phyloP scores from a whole-genome alignment of 2,888 invertebrate species.

The Lasius fuliginosus region DNA sequence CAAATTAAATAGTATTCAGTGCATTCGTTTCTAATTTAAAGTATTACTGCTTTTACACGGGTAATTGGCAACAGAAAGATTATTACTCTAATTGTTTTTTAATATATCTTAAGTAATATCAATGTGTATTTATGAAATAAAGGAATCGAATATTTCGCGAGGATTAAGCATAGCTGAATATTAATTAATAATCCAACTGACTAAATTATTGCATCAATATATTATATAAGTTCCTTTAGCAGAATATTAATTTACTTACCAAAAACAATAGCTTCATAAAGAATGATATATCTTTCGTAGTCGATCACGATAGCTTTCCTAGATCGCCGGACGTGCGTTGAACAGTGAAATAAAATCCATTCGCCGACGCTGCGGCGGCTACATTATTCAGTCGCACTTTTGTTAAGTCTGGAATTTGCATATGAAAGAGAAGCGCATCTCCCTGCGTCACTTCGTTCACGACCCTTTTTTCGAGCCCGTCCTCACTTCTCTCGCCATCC shows the following conservation, averaged over 20 bases:
- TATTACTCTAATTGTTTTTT: too few species aligned
- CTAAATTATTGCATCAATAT: neutral
- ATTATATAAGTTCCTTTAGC: too few species aligned
- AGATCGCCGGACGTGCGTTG: conserved; percentile 51
- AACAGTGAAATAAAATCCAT: conserved; percentile 72
- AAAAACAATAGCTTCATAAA: neutral
- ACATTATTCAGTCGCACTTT: conserved; percentile 79
- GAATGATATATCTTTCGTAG: neutral
- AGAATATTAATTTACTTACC: neutral
- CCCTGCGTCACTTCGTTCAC: conserved; percentile 78
- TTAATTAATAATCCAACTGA: neutral
- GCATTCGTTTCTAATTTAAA: too few species aligned
- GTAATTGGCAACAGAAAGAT: too few species aligned
- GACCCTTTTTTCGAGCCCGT: conserved; percentile 70
- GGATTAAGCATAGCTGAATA: too few species aligned
- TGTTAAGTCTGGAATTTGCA: conserved; percentile 82
- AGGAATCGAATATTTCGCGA: neutral
- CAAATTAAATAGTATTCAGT: too few species aligned
- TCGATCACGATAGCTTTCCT: neutral
- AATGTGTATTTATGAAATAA: neutral
- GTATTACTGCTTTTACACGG: too few species aligned
- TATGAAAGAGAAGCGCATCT: conserved; percentile 77
- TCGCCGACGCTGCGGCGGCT: conserved; percentile 55
- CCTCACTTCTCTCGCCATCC: conserved; percentile 11
- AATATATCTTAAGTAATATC: too few species aligned